Base-by-base conservation (phyloP, 2,113 vertebrate species). In the Meles meles region DNA sequence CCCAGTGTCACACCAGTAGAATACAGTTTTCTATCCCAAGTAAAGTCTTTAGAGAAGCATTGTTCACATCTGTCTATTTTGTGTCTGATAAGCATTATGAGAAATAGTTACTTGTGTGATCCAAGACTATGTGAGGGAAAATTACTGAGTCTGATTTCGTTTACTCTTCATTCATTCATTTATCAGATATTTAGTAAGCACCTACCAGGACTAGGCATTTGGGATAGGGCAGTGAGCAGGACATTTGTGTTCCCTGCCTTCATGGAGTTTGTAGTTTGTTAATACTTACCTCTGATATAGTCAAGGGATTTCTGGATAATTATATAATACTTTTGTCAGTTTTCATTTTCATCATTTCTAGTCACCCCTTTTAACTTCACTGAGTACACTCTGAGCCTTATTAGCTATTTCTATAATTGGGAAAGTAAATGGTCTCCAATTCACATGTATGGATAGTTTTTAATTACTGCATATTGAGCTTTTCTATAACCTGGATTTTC, bases 381-480 rank as follows among this genome's bases (percentile, higher is more conserved):
- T 91, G 42, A 88, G 34, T 44, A 52, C 4, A 57, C 29, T 85
- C 47, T 96, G 91, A 92, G 81, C 18, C 18, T n/a, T 76, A 52
- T 61, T 96, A 69, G 17, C 20, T 90, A 5, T 92, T 93, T 18
- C 6, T 83, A 0, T 92, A 86, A 77, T 65, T 71, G 42, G 81
- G 23, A 39, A 74, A 80, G 37, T 91, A 71, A 88, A 37, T 87
- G 47, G 5, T 76, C 13, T 76, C 61, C 37, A 71, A 15, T 96
- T 92, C 65, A 39, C 23, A 63, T 34, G 6, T 81, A 15, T 90
- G 44, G 29, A 84, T 69, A 77, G 23, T 59, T 94, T 92, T 95
- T 88, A 97, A 90, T 97, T 96, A 90, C 31, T 44, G 18, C 63
- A 23, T 49, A 34, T 31, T 95, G n/a, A 14, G 49, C 55, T 96